A percentile compares a stretch with the other conserved stretches of the same genome.
phyloP scores from a whole-genome alignment of 2,888 invertebrate species.

The Rhamnusium bicolor region DNA sequence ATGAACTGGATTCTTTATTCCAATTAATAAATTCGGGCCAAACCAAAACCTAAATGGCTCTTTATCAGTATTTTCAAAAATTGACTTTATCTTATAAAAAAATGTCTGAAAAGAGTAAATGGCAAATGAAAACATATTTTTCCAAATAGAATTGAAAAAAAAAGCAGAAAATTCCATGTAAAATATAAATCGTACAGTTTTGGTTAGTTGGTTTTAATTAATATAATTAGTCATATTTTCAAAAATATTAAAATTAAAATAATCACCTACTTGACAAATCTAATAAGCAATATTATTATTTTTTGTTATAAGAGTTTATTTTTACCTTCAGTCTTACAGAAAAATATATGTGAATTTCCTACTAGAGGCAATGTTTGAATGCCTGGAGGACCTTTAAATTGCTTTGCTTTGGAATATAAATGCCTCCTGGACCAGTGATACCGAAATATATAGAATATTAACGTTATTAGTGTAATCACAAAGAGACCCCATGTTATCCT shows the following conservation, averaged over 20 bases:
- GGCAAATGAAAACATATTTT: too few species aligned
- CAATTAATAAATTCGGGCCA: slow-evolving; percentile 52
- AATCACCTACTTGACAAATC: too few species aligned
- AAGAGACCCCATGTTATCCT: slow-evolving; percentile 29
- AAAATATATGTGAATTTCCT: slow-evolving; percentile 53
- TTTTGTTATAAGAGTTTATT: too few species aligned
- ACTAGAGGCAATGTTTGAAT: slow-evolving; percentile 47
- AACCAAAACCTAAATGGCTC: slow-evolving; percentile 56
- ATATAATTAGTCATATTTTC: too few species aligned
- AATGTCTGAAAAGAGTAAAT: too few species aligned
- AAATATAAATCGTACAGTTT: too few species aligned
- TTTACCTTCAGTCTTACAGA: slow-evolving; percentile 54
- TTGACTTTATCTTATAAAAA: slow-evolving; percentile 42
- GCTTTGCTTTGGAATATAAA: slow-evolving; percentile 47
- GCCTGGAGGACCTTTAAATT: slow-evolving; percentile 50
- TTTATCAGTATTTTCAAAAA: slow-evolving; percentile 34
- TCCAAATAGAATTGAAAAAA: too few species aligned
- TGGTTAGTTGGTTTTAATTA: too few species aligned
- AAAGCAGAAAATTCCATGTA: too few species aligned
- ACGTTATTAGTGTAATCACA: not conserved
- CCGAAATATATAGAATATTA: slow-evolving; percentile 22
- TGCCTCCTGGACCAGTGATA: slow-evolving; percentile 49
- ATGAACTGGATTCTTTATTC: slow-evolving; percentile 53
- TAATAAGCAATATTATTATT: too few species aligned
- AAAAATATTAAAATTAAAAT: too few species aligned